phyloP scores from a whole-genome alignment of 2,797 vertebrate species.

The Oryzias dopingdopingensis region DNA sequence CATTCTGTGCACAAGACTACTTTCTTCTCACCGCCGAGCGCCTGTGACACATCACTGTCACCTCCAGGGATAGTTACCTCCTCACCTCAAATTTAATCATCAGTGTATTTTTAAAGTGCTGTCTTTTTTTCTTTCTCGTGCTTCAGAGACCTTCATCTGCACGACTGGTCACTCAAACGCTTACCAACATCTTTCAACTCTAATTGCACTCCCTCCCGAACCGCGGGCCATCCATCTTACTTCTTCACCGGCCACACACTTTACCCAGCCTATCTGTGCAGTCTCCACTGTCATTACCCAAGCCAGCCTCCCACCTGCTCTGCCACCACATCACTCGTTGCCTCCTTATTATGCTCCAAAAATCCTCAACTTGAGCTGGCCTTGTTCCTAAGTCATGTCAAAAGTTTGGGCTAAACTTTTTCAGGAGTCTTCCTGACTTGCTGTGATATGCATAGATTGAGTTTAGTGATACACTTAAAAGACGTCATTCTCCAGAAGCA shows the following conservation, averaged over 20 bases:
- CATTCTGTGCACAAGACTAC: no score
- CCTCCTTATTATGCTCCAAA: neutral
- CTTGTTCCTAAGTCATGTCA: neutral
- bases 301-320: slow-evolving; percentile 7
- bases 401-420: neutral
- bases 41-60: slow-evolving; percentile 1
- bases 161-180: slow-evolving; percentile 1
- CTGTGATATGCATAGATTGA: neutral
- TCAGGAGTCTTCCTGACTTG: neutral
- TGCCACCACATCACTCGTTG: slow-evolving; percentile 6
- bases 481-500: no score
- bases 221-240: slow-evolving; percentile 7
- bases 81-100: slow-evolving; percentile 1
- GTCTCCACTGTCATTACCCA: slow-evolving; percentile 3
- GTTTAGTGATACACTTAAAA: neutral
- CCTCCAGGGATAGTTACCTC: neutral
- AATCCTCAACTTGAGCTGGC: neutral
- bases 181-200: slow-evolving; percentile 3
- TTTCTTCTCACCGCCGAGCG: neutral
- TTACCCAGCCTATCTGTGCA: slow-evolving; percentile 1
- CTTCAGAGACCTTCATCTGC: slow-evolving; percentile 1
- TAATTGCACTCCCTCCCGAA: slow-evolving; percentile 5
- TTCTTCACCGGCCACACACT: slow-evolving; percentile 2
- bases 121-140: neutral
- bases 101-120: neutral